Base-by-base conservation (phyloP, 2,797 vertebrate species). In the Syndactyla subalaris region DNA sequence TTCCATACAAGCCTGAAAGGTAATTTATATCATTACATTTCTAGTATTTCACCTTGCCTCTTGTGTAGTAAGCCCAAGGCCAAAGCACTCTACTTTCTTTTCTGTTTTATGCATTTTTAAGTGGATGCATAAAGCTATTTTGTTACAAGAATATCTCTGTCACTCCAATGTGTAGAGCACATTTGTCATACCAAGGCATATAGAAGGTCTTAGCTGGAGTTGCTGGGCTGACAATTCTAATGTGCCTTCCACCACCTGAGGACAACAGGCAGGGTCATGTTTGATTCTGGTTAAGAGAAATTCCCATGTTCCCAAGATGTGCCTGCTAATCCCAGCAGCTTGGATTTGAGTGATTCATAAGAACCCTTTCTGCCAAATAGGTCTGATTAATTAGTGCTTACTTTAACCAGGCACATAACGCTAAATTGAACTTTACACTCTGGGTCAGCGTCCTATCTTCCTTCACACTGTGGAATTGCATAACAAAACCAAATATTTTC, bases 11-110 rank as follows among this genome's bases (percentile, higher is more conserved):
- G 48, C 41, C 52, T 27, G 27, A 59, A 52, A 87, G 46, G 46
- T 77, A 62, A 83, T 73, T 73, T 79, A 93, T n/a, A 71, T 94
- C 59, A 38, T 66, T 72, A 9, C 30, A 20, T 86, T 62, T 55
- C 73, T 78, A 43, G 51, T 71, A 1, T 73, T 93, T 84, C 80
- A 86, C 52, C 26, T 78, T 88, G 54, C 46, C 71, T 58, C 61
- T 34, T 34, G 61, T 1, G 1, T 23, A 57, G 72, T 80, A 48
- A 85, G 71, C 79, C 62, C 49, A 66, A 84, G 70, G 62, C 46
- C 38, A 67, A 62, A 67, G 46, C 54, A 52, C 58, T 85, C 54
- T 54, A 17, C 38, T 72, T 73, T 51, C 20, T 48, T 76, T 59
- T 54, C 32, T 1, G 0, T 38, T 88, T 54, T 66, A 41, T 58